Base-by-base conservation (phyloP, 2,113 vertebrate species). In the Mohoua ochrocephala region DNA sequence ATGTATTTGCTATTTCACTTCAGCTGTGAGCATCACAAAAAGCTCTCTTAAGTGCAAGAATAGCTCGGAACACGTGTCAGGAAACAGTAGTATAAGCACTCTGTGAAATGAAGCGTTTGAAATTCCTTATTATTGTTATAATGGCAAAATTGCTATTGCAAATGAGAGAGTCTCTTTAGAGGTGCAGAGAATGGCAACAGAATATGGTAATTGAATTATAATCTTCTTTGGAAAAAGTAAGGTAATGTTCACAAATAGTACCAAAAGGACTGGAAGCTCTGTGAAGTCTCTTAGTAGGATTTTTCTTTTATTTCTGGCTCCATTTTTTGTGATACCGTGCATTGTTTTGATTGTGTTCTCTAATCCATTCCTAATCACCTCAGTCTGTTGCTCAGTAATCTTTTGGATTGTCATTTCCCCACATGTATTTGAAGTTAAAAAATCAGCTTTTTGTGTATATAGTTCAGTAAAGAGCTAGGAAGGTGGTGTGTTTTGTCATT, bases 191-290 rank as follows among this genome's bases (percentile, higher is more conserved):
- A 73, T 61, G 45, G 47, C 44, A 87, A 33, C 18, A 63, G n/a
- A 53, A 54, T 56, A 56, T 28, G 19, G 35, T 93, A 95, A 95
- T 64, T 93, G 60, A 95, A 94, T 95, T 94, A 87, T 61, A 80
- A 74, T 35, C 54, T 13, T 12, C 50, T 84, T 80, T 15, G 42
- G 63, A 79, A 88, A 68, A 31, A 41, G 35, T 28, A 61, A 80
- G 52, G 39, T 2, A 2, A 28, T 52, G 52, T 41, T 92, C 3
- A 12, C 52, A 91, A 85, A 22, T 17, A 54, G 18, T 42, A 39
- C 35, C 4, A 3, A 53, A 87, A 57, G 6, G 37, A n/a, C n/a
- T 39, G 37, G 57, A 76, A 69, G 35, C 3, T 3, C 37, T 27
- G 8, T 42, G 41, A 87, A 73, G 67, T 65, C 37, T 79, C 22